Conservation (phyloP, 2,113 vertebrate species). For the Turnix velox region DNA sequence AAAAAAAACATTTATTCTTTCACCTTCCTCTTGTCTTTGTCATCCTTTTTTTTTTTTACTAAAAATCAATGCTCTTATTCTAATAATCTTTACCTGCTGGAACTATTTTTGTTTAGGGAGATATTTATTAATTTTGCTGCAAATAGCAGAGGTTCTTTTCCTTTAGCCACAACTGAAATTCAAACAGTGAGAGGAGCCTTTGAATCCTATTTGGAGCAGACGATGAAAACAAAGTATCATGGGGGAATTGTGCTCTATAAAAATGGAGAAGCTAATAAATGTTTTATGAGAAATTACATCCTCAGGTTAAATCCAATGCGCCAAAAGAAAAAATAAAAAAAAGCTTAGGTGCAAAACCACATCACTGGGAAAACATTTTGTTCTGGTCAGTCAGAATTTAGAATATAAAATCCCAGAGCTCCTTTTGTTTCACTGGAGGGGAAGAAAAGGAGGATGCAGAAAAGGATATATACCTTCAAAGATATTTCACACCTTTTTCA, state of each 20-base stretch:
- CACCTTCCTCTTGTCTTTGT: background rate
- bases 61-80: background rate
- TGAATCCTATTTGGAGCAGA: background rate
- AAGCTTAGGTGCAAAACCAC: background rate
- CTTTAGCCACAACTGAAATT: background rate
- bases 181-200: background rate
- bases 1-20: background rate
- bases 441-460: background rate
- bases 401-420: background rate
- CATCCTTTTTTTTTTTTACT: too few relatives aligned
- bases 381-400: background rate
- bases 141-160: background rate
- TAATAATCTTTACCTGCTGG: background rate
- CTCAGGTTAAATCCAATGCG: constrained; percentile 10
- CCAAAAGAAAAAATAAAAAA: too few relatives aligned
- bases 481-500: background rate
- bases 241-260: constrained; percentile 14
- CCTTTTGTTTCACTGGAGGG: background rate
- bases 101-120: background rate
- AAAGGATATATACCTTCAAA: background rate
- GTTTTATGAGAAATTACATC: constrained; percentile 21
- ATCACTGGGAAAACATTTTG: background rate
- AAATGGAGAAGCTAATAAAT: constrained; percentile 35
- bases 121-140: background rate
- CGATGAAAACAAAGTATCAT: background rate